Evolutionary conservation across 2,888 invertebrate genomes (phyloP).

Genomic region (Drosophila planitibia): DNA sequence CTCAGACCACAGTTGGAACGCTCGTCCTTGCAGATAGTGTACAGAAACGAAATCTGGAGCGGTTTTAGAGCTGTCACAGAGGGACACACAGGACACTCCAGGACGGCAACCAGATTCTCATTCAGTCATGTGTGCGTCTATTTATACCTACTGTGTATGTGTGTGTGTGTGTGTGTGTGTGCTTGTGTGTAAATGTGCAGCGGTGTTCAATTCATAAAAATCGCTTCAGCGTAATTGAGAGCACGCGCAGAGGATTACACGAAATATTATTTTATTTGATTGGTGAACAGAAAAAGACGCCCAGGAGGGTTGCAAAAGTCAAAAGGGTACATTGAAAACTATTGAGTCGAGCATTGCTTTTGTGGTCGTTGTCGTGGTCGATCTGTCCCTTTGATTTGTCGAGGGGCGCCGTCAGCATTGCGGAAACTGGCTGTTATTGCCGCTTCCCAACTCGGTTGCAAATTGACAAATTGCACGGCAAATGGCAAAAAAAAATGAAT

Average conservation of each 20-base stretch:
- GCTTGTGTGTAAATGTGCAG: conserved; percentile 20
- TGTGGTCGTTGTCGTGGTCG: conserved; percentile 26
- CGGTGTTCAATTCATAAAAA: conserved; percentile 43
- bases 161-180: conserved; percentile 5
- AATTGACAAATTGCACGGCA: conserved; percentile 45
- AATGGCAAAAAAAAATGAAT: conserved; percentile 16
- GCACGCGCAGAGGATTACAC: conserved; percentile 74
- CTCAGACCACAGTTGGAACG: no score
- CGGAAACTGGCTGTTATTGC: conserved; percentile 4
- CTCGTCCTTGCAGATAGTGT: conserved; percentile 2
- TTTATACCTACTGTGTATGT: conserved; percentile 1
- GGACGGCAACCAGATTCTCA: background rate
- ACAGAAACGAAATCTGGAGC: conserved; percentile 1
- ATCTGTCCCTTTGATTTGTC: background rate
- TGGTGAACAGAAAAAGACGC: conserved; percentile 8
- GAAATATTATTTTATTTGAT: conserved; percentile 59
- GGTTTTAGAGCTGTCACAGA: conserved; percentile 2
- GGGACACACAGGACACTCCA: conserved; percentile 3
- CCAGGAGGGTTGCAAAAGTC: conserved; percentile 51
- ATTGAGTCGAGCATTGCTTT: conserved; percentile 5
- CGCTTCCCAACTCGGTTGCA: conserved; percentile 4
- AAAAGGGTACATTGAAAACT: conserved; percentile 36
- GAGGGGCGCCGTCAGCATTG: background rate
- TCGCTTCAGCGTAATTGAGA: conserved; percentile 72
- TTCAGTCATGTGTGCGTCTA: conserved; percentile 11